Evolutionary conservation across 2,113 vertebrate genomes (phyloP), one percentile per base, ranked within the genome.

Genomic region (Oncorhynchus clarkii): DNA sequence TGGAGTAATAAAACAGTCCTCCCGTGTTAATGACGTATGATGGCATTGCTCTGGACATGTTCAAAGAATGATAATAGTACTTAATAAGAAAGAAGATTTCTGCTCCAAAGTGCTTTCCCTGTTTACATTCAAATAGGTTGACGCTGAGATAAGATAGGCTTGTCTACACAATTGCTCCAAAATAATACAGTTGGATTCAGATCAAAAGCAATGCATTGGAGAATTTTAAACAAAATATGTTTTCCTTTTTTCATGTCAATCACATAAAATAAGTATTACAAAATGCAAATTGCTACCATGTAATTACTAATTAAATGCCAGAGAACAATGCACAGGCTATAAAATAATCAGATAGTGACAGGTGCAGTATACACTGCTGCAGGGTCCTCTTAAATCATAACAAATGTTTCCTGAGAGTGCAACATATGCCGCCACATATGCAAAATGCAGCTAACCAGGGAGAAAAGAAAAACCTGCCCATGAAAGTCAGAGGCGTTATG

Each of bases 1-100:
- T 88, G 83, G 85, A 89, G 88, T 88, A 77, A 88, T 89, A 89
- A 88, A 88, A 88, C 60, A 16, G 66, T 72, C 83, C 82, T 83
- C 73, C 54, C 2, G 72, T 84, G 82, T 79, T 85, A 67, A 80
- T 84, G 89, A 87, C 80, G 86, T 74, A 51, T 80, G 84, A 85
- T 80, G 88, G 86, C 78, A 79, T 85, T 75, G 85, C 77, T 89
- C 82, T 85, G 85, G 89, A 89, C 74, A 78, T 73, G 76, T 82
- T 82, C 78, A 77, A 78, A 83, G 84, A 80, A 75, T 74, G 79
- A 20, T 73, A 66, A 84, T 82, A 88, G 84, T 80, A 82, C 78
- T 74, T 5, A 54, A 24, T 45, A 11, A 45, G 39, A 45, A 45
- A 45, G 8, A 45, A 11, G 8, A 45, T 11, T 45, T 2, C 8